Conservation (phyloP, 2,797 vertebrate genomes). For the Austrolebias charrua region DNA sequence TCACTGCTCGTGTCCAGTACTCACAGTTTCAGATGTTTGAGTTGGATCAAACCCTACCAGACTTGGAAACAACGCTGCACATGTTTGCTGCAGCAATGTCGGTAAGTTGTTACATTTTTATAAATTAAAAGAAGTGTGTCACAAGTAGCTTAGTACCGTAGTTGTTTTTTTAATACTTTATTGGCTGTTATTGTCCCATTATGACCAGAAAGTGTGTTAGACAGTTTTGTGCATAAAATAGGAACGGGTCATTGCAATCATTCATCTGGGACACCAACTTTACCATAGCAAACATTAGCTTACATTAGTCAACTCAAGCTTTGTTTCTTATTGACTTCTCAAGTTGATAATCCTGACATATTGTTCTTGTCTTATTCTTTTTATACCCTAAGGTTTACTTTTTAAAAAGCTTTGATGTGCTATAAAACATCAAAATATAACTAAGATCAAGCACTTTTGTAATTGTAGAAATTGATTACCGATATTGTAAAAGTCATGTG, state of each 20-base stretch:
- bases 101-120: slow-evolving; percentile 42
- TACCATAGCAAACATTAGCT: too few species aligned
- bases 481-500: too few species aligned
- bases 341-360: not conserved
- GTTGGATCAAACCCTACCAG: slow-evolving; percentile 6
- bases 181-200: not conserved
- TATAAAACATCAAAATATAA: too few species aligned
- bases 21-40: slow-evolving; percentile 13
- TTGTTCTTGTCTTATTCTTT: not conserved
- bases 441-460: not conserved
- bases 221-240: not conserved
- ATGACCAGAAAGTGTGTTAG: not conserved
- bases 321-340: too few species aligned
- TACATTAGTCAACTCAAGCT: too few species aligned
- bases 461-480: not conserved
- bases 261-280: too few species aligned
- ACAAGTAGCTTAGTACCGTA: not conserved
- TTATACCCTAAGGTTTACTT: not conserved
- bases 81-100: slow-evolving; percentile 15
- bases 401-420: too few species aligned
- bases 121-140: not conserved
- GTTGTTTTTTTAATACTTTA: not conserved
- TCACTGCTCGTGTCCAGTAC: slow-evolving; percentile 22
- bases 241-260: too few species aligned
- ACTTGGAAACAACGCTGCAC: slow-evolving; percentile 29